Evolutionary conservation across 2,113 vertebrate genomes (phyloP).

Genomic region (Gambusia affinis): DNA sequence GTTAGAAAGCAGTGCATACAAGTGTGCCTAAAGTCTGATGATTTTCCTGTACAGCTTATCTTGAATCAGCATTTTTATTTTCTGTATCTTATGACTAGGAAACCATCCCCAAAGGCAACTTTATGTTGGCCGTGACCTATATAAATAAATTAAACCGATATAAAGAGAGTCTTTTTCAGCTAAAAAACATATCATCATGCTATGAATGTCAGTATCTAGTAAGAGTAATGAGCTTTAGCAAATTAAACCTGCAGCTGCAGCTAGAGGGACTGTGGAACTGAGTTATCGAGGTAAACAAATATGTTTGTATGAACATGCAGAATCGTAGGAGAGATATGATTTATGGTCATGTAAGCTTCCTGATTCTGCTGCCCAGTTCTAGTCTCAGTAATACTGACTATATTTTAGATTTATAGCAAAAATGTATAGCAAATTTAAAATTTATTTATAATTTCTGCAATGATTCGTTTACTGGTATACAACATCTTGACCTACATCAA

Average conservation of each 20-base stretch:
- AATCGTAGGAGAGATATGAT: neutral
- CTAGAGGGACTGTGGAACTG: neutral
- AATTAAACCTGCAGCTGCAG: neutral
- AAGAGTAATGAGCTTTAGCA: too few species aligned
- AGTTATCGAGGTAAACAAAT: neutral
- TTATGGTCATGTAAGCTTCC: neutral
- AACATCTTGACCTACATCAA: too few species aligned
- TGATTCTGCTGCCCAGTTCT: neutral
- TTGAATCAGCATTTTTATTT: neutral
- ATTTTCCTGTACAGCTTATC: neutral
- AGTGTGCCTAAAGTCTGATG: neutral
- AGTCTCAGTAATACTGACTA: neutral
- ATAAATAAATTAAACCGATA: neutral
- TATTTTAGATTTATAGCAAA: neutral
- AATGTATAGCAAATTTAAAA: too few species aligned
- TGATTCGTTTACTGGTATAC: too few species aligned
- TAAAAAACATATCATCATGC: too few species aligned
- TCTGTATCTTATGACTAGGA: neutral
- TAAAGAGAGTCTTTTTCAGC: neutral
- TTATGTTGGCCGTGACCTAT: neutral
- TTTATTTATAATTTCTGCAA: too few species aligned
- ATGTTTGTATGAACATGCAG: neutral
- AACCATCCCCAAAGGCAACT: neutral
- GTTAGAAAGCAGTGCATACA: neutral
- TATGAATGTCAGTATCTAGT: neutral